phyloP scores from a whole-genome alignment of 2,888 invertebrate genomes.

The Ceratothoa steindachneri region DNA sequence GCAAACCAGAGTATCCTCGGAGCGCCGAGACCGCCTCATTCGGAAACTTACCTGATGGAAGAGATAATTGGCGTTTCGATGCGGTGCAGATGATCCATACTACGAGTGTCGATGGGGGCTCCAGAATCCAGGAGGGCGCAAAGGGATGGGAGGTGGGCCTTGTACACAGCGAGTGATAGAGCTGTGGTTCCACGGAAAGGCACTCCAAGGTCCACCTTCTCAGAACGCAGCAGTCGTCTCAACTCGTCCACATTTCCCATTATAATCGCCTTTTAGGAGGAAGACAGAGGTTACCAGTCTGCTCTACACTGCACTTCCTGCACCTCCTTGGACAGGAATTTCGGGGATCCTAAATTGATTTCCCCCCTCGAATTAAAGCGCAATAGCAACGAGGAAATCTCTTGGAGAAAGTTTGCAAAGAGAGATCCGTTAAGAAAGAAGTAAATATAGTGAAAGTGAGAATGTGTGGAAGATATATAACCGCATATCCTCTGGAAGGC shows the following conservation, averaged over 20 bases:
- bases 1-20: not conserved
- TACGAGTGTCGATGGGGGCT: conserved; percentile 29
- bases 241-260: not conserved
- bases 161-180: conserved; percentile 34
- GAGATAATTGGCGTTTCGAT: conserved; percentile 34
- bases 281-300: not conserved
- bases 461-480: too few relatives aligned
- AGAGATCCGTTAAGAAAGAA: too few relatives aligned
- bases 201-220: conserved; percentile 18
- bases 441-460: too few relatives aligned
- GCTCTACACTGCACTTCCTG: too few relatives aligned
- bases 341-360: too few relatives aligned
- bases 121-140: conserved; percentile 11
- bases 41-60: conserved; percentile 27
- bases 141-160: conserved; percentile 15
- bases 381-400: too few relatives aligned
- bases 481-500: too few relatives aligned
- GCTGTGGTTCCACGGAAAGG: conserved; percentile 34
- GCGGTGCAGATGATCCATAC: conserved; percentile 34
- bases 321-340: too few relatives aligned
- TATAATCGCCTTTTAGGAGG: not conserved
- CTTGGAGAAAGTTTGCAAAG: too few relatives aligned
- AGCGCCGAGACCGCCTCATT: not conserved
- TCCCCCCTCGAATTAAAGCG: too few relatives aligned
- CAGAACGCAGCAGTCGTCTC: not conserved